These are phyloP conservation scores for Hyposmocoma kahamanoa DNA, from an alignment of 1,140 invertebrate species.

Conservation along the genomic window DNA sequence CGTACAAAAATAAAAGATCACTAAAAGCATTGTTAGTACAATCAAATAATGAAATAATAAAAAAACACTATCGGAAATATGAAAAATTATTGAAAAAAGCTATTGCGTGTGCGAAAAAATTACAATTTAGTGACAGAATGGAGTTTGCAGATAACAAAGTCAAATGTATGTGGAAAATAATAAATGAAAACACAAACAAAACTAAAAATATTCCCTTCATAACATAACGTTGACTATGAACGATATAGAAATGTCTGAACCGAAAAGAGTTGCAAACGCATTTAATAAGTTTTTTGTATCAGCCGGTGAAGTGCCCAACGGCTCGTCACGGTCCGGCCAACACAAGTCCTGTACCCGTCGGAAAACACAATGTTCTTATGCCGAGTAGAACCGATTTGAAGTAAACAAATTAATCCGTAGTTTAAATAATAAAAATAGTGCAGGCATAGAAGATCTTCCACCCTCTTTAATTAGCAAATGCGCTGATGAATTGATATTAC, in stretches of 20 bases:
- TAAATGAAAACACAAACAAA: conserved; percentile 1
- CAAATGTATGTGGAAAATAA: conserved; percentile 6
- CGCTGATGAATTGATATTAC: background rate
- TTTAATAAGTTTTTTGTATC: conserved; percentile 3
- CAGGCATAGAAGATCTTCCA: background rate
- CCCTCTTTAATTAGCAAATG: background rate
- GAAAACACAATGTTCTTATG: conserved; percentile 1
- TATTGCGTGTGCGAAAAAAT: background rate
- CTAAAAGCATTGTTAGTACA: background rate
- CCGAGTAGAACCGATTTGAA: background rate
- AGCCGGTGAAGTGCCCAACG: background rate
- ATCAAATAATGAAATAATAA: background rate
- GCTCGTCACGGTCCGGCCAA: background rate
- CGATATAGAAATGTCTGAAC: background rate
- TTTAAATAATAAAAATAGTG: conserved; percentile 5
- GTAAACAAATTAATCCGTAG: conserved; percentile 1
- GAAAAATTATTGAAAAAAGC: conserved; percentile 2
- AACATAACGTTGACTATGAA: background rate
- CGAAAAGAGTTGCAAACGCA: background rate
- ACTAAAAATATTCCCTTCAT: background rate
- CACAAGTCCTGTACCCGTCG: background rate
- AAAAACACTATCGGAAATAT: conserved; percentile 1
- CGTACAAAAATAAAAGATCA: background rate
- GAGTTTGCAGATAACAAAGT: background rate
- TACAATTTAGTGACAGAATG: background rate